These are phyloP conservation scores for Drosophila antonietae DNA, from an alignment of 2,888 invertebrate genomes.

Conservation along the genomic window DNA sequence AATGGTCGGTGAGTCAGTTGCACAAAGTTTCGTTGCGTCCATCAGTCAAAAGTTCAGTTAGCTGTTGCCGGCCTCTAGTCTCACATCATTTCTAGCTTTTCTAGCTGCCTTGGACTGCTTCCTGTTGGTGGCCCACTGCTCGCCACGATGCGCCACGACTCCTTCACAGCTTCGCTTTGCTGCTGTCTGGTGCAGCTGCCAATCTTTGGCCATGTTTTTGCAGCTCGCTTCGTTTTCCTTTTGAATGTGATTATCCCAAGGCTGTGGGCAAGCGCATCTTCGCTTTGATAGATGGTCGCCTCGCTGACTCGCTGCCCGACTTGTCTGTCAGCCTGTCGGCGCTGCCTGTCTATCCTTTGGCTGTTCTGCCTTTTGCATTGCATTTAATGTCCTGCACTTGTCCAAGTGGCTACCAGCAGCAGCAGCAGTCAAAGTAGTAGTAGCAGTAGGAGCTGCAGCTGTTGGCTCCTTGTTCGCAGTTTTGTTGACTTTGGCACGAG, in stretches of 20 bases:
- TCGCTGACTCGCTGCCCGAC: constrained; percentile 30
- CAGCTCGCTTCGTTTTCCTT: constrained; percentile 76
- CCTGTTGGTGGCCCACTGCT: constrained; percentile 49
- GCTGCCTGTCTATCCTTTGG: background rate
- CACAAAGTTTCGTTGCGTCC: constrained; percentile 20
- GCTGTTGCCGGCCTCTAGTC: background rate
- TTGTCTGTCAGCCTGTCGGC: constrained; percentile 3
- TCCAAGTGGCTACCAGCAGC: constrained; percentile 48
- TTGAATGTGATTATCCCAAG: constrained; percentile 79
- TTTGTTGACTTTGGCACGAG: constrained; percentile 80
- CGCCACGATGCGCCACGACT: no score
- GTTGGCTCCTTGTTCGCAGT: constrained; percentile 62
- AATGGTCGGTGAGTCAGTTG: constrained; percentile 14
- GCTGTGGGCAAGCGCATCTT: constrained; percentile 69
- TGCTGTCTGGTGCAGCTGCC: constrained; percentile 26
- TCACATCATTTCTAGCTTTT: constrained; percentile 15
- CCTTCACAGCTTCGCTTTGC: no score
- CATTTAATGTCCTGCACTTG: constrained; percentile 75
- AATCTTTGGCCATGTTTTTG: constrained; percentile 71
- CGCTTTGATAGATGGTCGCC: constrained; percentile 73
- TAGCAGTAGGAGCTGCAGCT: constrained; percentile 15
- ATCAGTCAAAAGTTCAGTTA: constrained; percentile 75
- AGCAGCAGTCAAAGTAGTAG: background rate
- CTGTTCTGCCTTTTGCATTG: constrained; percentile 58
- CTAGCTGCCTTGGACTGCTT: constrained; percentile 62